phyloP scores from a whole-genome alignment of 2,888 invertebrate genomes.

The Prenolepis imparis region DNA sequence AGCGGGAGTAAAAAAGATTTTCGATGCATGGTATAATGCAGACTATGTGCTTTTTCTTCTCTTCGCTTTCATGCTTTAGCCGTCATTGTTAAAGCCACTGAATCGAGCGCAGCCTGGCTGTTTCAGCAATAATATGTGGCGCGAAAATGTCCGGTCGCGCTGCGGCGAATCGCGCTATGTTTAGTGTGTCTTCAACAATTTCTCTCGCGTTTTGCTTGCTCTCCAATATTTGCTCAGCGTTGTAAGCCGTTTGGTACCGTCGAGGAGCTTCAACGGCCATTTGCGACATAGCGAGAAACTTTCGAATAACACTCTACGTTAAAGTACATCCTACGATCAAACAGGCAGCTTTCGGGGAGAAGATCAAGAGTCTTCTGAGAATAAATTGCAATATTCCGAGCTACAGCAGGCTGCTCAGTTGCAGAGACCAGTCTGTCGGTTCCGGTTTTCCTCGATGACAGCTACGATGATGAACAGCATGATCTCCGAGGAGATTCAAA shows the following conservation, averaged over 20 bases:
- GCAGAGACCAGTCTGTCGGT: not conserved
- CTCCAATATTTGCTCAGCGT: slow-evolving; percentile 33
- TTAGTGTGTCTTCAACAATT: slow-evolving; percentile 27
- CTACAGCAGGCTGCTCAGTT: not conserved
- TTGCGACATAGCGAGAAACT: slow-evolving; percentile 23
- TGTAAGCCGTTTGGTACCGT: slow-evolving; percentile 20
- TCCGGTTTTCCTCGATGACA: not conserved
- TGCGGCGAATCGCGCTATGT: not conserved
- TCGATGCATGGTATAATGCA: not conserved
- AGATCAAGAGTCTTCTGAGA: not conserved
- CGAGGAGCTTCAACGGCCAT: not conserved
- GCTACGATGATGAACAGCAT: not conserved
- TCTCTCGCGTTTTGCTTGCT: slow-evolving; percentile 13
- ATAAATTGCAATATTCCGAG: not conserved
- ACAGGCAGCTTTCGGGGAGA: not conserved
- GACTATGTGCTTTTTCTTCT: not conserved
- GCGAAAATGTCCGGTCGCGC: not conserved
- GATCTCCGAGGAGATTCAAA: not conserved
- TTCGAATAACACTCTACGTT: slow-evolving; percentile 26
- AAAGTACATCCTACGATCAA: slow-evolving; percentile 11
- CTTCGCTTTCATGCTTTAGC: not conserved
- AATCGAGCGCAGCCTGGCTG: slow-evolving; percentile 2
- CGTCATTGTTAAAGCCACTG: slow-evolving; percentile 19
- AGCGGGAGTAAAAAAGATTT: slow-evolving; percentile 1
- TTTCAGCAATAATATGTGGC: slow-evolving; percentile 12